Percentiles rank a stretch among this genome's conserved stretches.
Evolutionary conservation across 2,113 vertebrate genomes (phyloP).

Genomic region (Toxotes chatareus): DNA sequence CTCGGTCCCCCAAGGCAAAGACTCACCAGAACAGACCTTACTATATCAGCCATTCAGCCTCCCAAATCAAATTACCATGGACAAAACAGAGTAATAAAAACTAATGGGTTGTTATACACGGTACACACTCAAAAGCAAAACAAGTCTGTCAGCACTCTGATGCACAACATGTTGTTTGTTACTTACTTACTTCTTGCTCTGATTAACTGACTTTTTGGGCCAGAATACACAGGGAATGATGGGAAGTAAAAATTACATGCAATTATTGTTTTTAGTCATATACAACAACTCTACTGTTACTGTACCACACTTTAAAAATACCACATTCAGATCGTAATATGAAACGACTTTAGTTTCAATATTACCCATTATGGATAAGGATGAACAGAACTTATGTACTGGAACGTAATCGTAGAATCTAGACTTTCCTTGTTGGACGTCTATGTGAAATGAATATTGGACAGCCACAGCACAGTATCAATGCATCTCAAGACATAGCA

Average conservation of each 20-base stretch:
- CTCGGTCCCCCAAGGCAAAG: constrained; percentile 55
- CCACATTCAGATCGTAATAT: neutral
- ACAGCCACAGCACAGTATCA: neutral
- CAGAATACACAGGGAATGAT: neutral
- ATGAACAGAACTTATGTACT: neutral
- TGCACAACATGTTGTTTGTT: constrained; percentile 28
- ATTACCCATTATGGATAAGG: neutral
- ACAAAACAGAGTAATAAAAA: constrained; percentile 79
- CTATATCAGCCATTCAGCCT: constrained; percentile 66
- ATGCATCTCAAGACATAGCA: neutral
- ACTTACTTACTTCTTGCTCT: constrained; percentile 20
- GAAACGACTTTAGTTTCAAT: neutral
- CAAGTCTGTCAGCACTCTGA: constrained; percentile 54
- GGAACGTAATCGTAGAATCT: neutral
- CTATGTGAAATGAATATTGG: neutral
- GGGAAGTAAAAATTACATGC: neutral
- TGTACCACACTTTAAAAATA: neutral
- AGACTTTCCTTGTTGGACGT: neutral
- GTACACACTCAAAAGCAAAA: constrained; percentile 57
- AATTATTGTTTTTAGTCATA: neutral
- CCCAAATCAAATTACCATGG: constrained; percentile 77
- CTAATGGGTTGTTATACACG: constrained; percentile 76
- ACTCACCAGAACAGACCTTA: constrained; percentile 51
- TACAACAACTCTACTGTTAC: neutral
- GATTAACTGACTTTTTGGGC: constrained; percentile 33